Evolutionary conservation across 1,140 invertebrate species (phyloP).

Genomic region (Eumeta japonica): DNA sequence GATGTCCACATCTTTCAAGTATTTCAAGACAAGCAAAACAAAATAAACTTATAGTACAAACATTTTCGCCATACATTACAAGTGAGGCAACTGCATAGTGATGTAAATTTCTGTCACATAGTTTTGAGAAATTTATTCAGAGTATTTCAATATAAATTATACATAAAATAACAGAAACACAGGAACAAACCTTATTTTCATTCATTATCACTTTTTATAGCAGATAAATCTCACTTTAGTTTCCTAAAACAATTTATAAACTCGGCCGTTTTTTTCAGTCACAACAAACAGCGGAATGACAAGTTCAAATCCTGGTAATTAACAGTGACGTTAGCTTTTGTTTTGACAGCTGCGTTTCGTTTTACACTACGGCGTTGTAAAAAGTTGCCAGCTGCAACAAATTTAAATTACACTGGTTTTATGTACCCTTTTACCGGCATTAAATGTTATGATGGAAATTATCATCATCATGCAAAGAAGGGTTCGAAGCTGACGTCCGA

Average conservation of each 20-base stretch:
- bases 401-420: conserved; percentile 22
- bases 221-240: conserved; percentile 18
- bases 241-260: conserved; percentile 19
- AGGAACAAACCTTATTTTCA: conserved; percentile 23
- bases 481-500: no score
- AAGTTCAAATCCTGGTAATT: conserved; percentile 24
- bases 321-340: conserved; percentile 22
- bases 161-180: conserved; percentile 20
- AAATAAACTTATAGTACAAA: conserved; percentile 23
- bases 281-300: conserved; percentile 23
- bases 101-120: conserved; percentile 29
- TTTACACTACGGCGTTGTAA: conserved; percentile 20
- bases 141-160: conserved; percentile 23
- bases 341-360: conserved; percentile 23
- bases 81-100: conserved; percentile 20
- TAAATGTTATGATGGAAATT: conserved; percentile 21
- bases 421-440: conserved; percentile 14
- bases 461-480: conserved; percentile 18
- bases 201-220: conserved; percentile 19
- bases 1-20: conserved; percentile 22
- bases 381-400: conserved; percentile 24
- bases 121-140: conserved; percentile 24
- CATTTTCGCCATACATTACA: conserved; percentile 17
- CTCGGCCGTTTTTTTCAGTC: conserved; percentile 17
- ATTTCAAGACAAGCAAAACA: conserved; percentile 21